Conservation (phyloP, 2,797 vertebrate genomes). For the Pangasius krempfi region DNA sequence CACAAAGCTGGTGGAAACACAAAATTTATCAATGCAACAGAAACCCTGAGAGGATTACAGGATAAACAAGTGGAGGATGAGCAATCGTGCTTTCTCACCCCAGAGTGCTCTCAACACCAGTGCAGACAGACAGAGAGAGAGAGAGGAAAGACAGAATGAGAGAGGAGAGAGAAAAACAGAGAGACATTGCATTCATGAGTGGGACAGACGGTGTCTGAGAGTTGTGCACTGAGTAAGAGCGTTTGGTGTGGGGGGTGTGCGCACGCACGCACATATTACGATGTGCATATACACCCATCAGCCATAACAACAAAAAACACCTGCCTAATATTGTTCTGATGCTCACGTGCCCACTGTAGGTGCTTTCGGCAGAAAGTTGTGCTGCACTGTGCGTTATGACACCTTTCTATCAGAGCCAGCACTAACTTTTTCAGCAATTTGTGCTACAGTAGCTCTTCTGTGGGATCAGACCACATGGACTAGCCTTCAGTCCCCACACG, state of each 20-base stretch:
- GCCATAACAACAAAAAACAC: neutral
- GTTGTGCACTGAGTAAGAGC: neutral
- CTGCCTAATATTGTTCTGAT: neutral
- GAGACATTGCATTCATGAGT: neutral
- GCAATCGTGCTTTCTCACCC: slow-evolving; percentile 46
- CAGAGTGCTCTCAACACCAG: slow-evolving; percentile 28
- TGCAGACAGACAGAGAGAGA: neutral
- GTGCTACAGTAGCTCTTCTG: no score
- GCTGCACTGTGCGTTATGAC: no score
- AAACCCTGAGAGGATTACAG: slow-evolving; percentile 62
- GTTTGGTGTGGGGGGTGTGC: neutral
- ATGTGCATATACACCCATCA: neutral
- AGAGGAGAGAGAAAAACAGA: neutral
- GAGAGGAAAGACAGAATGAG: neutral
- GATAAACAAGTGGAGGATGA: slow-evolving; percentile 63
- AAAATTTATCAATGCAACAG: slow-evolving; percentile 61
- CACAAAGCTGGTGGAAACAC: slow-evolving; percentile 60
- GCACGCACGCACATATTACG: neutral
- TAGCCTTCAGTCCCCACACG: no score
- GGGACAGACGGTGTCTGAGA: neutral
- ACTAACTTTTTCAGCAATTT: no score
- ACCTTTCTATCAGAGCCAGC: no score
- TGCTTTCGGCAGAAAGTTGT: no score
- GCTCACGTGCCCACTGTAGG: no score
- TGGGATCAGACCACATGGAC: no score